These are phyloP conservation scores for Drosophila albomicans DNA, from an alignment of 1,140 invertebrate species.

Conservation along the genomic window DNA sequence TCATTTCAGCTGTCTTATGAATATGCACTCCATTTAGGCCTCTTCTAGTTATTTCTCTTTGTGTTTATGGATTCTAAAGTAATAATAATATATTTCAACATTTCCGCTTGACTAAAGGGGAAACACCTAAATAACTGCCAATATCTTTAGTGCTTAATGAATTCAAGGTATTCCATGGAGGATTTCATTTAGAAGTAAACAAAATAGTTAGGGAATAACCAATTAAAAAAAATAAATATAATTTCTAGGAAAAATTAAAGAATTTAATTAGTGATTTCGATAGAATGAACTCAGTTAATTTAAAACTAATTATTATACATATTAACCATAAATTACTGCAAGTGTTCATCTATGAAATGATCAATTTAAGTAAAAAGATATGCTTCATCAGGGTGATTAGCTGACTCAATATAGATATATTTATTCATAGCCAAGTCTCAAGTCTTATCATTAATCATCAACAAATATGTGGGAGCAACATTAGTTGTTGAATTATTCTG, in stretches of 20 bases:
- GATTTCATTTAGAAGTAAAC: background rate
- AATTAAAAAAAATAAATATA: background rate
- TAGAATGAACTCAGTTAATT: no score
- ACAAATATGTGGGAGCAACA: no score
- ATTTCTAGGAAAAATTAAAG: no score
- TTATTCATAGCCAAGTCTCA: no score
- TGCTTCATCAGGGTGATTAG: no score
- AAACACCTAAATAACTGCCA: background rate
- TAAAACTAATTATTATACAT: no score
- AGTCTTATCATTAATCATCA: no score
- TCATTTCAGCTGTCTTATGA: slow-evolving; percentile 55
- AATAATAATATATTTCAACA: background rate
- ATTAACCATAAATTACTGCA: background rate
- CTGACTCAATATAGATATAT: no score
- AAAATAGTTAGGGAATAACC: background rate
- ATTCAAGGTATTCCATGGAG: background rate
- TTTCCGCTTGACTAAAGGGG: background rate
- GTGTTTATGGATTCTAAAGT: background rate
- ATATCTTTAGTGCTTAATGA: background rate
- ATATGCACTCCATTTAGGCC: slow-evolving; percentile 51
- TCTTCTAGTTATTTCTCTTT: background rate
- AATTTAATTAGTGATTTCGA: no score
- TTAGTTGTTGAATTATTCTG: no score
- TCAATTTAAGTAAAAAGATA: no score
- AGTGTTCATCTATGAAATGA: no score